A percentile compares a stretch with the other conserved stretches of the same genome.
phyloP scores from a whole-genome alignment of 2,113 vertebrate species.

The Protobothrops mucrosquamatus region DNA sequence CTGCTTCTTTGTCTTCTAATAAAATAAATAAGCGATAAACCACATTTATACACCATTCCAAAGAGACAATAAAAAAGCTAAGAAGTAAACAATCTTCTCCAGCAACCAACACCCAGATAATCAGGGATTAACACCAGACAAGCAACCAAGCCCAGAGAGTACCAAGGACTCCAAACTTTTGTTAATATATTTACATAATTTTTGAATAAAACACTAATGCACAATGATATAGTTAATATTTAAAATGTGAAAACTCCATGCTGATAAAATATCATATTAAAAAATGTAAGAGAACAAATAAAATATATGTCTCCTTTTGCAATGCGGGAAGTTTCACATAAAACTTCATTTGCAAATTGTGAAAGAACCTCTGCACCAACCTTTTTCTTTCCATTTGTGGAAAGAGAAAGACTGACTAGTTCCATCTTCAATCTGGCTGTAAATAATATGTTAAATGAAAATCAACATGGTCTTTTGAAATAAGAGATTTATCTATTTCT shows the following conservation, averaged over 20 bases:
- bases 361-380: neutral
- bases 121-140: neutral
- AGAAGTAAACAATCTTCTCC: neutral
- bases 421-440: neutral
- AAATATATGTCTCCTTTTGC: neutral
- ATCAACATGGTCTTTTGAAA: neutral
- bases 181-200: neutral
- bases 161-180: neutral
- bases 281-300: neutral
- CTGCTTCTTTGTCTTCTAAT: neutral
- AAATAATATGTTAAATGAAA: neutral
- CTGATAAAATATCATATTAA: neutral
- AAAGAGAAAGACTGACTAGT: neutral
- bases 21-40: neutral
- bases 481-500: constrained; percentile 11
- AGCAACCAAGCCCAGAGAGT: neutral
- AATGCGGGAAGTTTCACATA: neutral
- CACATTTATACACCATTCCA: neutral
- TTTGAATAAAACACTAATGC: neutral
- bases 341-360: neutral
- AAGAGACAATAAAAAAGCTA: neutral
- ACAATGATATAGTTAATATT: neutral
- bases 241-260: neutral
- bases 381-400: neutral
- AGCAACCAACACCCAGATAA: neutral